Conservation (phyloP, 2,888 invertebrate species). For the Mimachlamys varia region DNA sequence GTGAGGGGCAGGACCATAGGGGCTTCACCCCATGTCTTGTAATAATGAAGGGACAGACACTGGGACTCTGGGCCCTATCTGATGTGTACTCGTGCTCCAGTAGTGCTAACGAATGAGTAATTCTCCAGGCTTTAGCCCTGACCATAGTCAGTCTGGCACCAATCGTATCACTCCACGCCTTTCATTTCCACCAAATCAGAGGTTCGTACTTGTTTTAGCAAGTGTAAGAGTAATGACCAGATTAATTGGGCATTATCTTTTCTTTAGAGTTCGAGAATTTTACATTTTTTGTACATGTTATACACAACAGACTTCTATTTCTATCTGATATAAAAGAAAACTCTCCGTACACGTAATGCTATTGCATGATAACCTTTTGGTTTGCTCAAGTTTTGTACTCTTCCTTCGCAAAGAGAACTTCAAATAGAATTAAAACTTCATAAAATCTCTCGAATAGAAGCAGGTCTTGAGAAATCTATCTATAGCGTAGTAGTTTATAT, state of each 20-base stretch:
- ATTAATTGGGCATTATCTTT: slow-evolving; percentile 24
- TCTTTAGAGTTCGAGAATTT: background rate
- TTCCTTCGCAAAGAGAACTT: background rate
- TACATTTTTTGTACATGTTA: slow-evolving; percentile 29
- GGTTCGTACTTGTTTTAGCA: background rate
- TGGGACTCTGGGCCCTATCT: background rate
- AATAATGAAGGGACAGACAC: slow-evolving; percentile 30
- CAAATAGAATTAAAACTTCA: slow-evolving; percentile 36
- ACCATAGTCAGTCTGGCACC: slow-evolving; percentile 3
- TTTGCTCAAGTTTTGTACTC: slow-evolving; percentile 10
- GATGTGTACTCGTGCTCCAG: background rate
- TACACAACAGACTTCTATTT: background rate
- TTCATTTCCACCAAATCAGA: slow-evolving; percentile 16
- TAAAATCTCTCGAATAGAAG: slow-evolving; percentile 5
- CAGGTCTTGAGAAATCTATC: slow-evolving; percentile 8
- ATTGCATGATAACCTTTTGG: slow-evolving; percentile 21
- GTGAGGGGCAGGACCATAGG: background rate
- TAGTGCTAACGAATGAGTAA: background rate
- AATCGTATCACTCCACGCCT: background rate
- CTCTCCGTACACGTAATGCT: background rate
- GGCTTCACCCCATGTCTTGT: background rate
- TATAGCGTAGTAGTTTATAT: background rate
- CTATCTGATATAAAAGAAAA: slow-evolving; percentile 20
- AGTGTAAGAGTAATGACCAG: slow-evolving; percentile 36
- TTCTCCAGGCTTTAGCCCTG: background rate